Evolutionary conservation across 2,113 vertebrate genomes (phyloP).

Genomic region (Apodemus speciosus): DNA sequence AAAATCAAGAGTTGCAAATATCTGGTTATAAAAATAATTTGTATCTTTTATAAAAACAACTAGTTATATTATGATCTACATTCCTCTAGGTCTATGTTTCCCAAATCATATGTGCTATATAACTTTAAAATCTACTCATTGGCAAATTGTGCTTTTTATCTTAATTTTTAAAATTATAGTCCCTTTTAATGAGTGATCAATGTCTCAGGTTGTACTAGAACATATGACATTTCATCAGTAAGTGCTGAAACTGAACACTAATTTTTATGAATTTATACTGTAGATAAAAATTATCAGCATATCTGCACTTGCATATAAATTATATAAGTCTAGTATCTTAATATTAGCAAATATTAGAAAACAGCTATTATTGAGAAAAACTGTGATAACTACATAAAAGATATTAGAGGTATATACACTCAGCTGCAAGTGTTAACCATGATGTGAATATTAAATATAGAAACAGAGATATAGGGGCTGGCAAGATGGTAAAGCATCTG

Average conservation of each 20-base stretch:
- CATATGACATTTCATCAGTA: not conserved
- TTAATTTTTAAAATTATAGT: conserved; percentile 33
- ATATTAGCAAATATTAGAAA: not conserved
- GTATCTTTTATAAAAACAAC: conserved; percentile 18
- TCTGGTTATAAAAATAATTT: not conserved
- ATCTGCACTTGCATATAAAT: not conserved
- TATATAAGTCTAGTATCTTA: not conserved
- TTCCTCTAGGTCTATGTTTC: conserved; percentile 35
- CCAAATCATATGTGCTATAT: not conserved
- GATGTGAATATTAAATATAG: not conserved
- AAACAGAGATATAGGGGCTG: not conserved
- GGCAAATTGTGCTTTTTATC: conserved; percentile 3
- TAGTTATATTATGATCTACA: conserved; percentile 15
- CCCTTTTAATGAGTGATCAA: not conserved
- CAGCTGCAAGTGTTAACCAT: not conserved
- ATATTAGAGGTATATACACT: not conserved
- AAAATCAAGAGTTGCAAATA: conserved; percentile 25
- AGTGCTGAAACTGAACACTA: conserved; percentile 1
- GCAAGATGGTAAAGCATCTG: not conserved
- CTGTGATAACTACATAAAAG: not conserved
- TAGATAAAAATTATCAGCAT: conserved; percentile 24
- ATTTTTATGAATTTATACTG: conserved; percentile 40
- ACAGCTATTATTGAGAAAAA: not conserved
- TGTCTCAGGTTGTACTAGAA: conserved; percentile 12
- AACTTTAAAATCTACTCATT: conserved; percentile 48